Evolutionary conservation across 2,888 invertebrate genomes (phyloP), one percentile per base, ranked within the genome.

Genomic region (Cataglyphis livida): DNA sequence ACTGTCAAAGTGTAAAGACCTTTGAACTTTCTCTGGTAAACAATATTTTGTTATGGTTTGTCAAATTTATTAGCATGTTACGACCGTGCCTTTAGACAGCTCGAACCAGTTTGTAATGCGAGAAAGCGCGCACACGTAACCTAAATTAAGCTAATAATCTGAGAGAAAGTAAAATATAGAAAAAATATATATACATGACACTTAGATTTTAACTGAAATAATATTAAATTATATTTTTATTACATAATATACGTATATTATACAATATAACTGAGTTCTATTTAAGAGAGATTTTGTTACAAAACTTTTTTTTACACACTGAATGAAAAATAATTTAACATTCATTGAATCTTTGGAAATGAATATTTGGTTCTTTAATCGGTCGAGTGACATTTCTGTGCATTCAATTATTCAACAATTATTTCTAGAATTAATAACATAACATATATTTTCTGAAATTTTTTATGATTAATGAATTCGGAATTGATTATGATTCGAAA

Each of bases 1-100:
- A 73, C 41, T 79, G 7, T 32, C 51, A 61, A 71, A 78, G 25
- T 64, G 35, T 9, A 28, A 18, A 81, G 84, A 79, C 83, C 83
- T 74, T 87, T 87, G 87, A 87, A 85, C 83, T 61, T 44, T 48
- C 66, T 62, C 73, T 41, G n/a, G 51, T 41, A 76, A 76, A 64
- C 44, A 12, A 59, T 65, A 75, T 65, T 57, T 82, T 57, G 9
- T 28, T 12, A 6, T 10, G 21, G 10, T 41, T 32, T 32, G n/a
- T 2, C 54, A 41, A 35, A 64, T 65, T 68, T 10, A 18, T 44
- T 74, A 21, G 62, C 73, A 41, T n/a, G 18, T 12, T 51, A 57
- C 6, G 15, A 57, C 7, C 7, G 18, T 32, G 18, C 18, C 35
- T 71, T 61, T 25, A 15, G 15, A 25, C 21, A 12, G 62, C 7